phyloP scores from a whole-genome alignment of 2,888 invertebrate genomes.

The Allacma fusca region DNA sequence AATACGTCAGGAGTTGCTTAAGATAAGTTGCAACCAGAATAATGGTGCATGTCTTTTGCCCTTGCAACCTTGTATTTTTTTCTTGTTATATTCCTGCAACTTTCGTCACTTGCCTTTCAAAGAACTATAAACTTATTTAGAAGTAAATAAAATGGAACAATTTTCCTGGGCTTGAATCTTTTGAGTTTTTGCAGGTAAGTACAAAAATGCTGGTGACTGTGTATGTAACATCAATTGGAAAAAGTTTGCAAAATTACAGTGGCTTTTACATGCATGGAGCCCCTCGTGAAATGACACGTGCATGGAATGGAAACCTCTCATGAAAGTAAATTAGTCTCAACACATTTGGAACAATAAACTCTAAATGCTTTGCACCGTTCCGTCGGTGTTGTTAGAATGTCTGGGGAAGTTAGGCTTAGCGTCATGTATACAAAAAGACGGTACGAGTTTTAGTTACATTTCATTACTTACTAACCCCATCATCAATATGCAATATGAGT shows the following conservation, averaged over 20 bases:
- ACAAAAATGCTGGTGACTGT: too few relatives aligned
- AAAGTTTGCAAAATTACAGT: background rate
- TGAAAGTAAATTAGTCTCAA: conserved; percentile 17
- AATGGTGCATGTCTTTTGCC: too few relatives aligned
- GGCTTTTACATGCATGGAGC: background rate
- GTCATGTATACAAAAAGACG: background rate
- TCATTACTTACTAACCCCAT: background rate
- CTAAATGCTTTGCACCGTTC: conserved; percentile 9
- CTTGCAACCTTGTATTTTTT: too few relatives aligned
- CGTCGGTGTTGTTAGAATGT: background rate
- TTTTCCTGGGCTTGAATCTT: background rate
- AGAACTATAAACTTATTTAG: background rate
- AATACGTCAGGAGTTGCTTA: background rate
- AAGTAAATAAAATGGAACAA: background rate
- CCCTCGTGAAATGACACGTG: conserved; percentile 7
- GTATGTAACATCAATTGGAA: background rate
- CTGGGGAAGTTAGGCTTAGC: background rate
- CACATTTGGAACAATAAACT: conserved; percentile 1
- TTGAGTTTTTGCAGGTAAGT: background rate
- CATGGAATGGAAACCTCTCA: conserved; percentile 23
- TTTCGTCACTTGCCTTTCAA: background rate
- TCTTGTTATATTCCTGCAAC: too few relatives aligned
- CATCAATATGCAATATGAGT: conserved; percentile 22
- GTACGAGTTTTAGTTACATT: background rate
- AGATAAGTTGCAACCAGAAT: too few relatives aligned